Base-by-base conservation (phyloP, 2,797 vertebrate genomes). In the Morelia viridis region DNA sequence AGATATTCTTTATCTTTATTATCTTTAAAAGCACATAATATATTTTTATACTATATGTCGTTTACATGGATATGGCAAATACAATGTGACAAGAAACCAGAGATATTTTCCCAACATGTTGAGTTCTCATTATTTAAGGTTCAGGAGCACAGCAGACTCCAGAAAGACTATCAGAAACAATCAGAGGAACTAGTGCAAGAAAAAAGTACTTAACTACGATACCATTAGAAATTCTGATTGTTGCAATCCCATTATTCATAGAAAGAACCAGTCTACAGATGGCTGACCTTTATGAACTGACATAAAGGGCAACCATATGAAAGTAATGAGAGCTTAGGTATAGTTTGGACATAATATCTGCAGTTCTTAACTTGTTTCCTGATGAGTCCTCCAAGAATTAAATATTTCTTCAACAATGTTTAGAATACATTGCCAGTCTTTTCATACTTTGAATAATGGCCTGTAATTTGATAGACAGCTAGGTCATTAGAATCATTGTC, bases 391-490 rank as follows among this genome's bases (percentile, higher is more conserved):
- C 46, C 17, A 85, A 90, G 11, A 12, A 90, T 53, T 28, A 60
- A 87, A 53, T 10, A 2, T 17, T 76, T 88, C 64, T 53, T 24
- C 0, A 1, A 31, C 24, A 26, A 60, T 11, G n/a, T 94, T 96
- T 96, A 96, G 93, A 95, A 94, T 89, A 65, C 46, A 93, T 95
- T 95, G 94, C 92, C 94, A 94, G 92, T 93, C 2, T 92, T 93
- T 94, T 96, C 92, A 91, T 90, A 93, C 89, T 90, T 95, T 94
- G 91, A 94, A 92, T 92, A 96, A 96, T 87, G 95, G 93, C 85
- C 94, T 95, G 90, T 94, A 95, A 95, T 96, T 95, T 95, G 94
- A 89, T 83, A 93, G 91, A 92, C 96, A 96, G 95, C 93, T 94
- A 94, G 94, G 93, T 93, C 93, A 95, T 93, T 93, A 95, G 88